phyloP scores from a whole-genome alignment of 1,140 invertebrate genomes.

The Lethrus apterus region DNA sequence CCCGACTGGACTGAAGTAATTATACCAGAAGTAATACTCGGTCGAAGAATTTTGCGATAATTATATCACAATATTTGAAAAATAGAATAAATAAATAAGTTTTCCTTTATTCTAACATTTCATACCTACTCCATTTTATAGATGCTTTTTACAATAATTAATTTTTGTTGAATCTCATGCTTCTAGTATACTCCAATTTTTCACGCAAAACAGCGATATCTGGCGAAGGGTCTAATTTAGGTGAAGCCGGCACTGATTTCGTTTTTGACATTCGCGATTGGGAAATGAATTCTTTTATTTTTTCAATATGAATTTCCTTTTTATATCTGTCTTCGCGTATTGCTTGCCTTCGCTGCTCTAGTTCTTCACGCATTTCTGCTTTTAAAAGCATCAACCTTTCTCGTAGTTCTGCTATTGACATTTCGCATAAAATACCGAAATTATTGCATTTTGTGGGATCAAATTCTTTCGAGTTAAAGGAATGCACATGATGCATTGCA shows the following conservation, averaged over 20 bases:
- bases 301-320: constrained; percentile 29
- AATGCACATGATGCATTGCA: constrained; percentile 39
- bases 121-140: not conserved
- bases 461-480: constrained; percentile 35
- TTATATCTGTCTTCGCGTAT: constrained; percentile 28
- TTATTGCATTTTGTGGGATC: constrained; percentile 48
- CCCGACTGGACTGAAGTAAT: too few species aligned
- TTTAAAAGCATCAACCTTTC: constrained; percentile 44
- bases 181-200: constrained; percentile 20
- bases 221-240: constrained; percentile 11
- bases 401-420: constrained; percentile 51
- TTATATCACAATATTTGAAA: too few species aligned
- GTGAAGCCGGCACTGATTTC: constrained; percentile 1
- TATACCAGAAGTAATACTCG: too few species aligned
- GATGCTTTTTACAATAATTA: not conserved
- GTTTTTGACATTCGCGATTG: constrained; percentile 23
- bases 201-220: constrained; percentile 19
- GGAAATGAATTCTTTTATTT: constrained; percentile 30
- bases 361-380: constrained; percentile 44
- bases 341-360: constrained; percentile 41
- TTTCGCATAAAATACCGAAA: constrained; percentile 49
- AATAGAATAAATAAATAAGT: too few species aligned
- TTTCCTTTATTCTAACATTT: too few species aligned
- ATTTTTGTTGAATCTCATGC: too few species aligned
- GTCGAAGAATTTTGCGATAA: too few species aligned